phyloP scores from a whole-genome alignment of 2,797 vertebrate species.

The Sebastolobus altivelis region DNA sequence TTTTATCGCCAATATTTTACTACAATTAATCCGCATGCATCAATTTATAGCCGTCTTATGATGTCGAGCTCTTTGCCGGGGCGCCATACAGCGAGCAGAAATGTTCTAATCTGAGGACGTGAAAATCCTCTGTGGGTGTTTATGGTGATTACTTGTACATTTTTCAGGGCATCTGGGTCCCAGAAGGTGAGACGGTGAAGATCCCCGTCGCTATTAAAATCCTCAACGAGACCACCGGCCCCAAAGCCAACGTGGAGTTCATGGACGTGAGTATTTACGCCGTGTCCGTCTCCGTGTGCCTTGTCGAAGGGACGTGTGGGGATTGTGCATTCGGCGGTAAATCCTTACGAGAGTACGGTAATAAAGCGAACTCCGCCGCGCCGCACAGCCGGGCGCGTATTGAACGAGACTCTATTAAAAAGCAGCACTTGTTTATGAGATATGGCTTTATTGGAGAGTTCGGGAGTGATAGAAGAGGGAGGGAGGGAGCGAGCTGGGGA shows the following conservation, averaged over 20 bases:
- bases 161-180: slow-evolving; percentile 96
- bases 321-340: slow-evolving; percentile 52
- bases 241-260: slow-evolving; percentile 97
- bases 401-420: slow-evolving; percentile 73
- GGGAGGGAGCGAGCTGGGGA: slow-evolving; percentile 13
- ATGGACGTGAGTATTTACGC: slow-evolving; percentile 95
- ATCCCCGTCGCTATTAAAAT: slow-evolving; percentile 99
- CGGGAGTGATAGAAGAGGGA: slow-evolving; percentile 29
- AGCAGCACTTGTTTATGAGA: slow-evolving; percentile 72
- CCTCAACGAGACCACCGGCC: slow-evolving; percentile 95
- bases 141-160: slow-evolving; percentile 51
- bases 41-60: slow-evolving; percentile 19
- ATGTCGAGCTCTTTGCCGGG: slow-evolving; percentile 5
- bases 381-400: slow-evolving; percentile 53
- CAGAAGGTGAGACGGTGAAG: slow-evolving; percentile 97
- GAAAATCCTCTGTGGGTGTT: slow-evolving; percentile 37
- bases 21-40: slow-evolving; percentile 29
- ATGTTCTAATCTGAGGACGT: slow-evolving; percentile 5
- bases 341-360: slow-evolving; percentile 61
- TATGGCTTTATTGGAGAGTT: slow-evolving; percentile 63
- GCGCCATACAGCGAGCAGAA: neutral
- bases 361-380: slow-evolving; percentile 57
- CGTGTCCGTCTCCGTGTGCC: slow-evolving; percentile 33
- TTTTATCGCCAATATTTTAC: slow-evolving; percentile 41
- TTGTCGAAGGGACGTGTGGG: slow-evolving; percentile 46